Evolutionary conservation across 1,140 invertebrate genomes (phyloP).

Genomic region (Microplitis mediator): DNA sequence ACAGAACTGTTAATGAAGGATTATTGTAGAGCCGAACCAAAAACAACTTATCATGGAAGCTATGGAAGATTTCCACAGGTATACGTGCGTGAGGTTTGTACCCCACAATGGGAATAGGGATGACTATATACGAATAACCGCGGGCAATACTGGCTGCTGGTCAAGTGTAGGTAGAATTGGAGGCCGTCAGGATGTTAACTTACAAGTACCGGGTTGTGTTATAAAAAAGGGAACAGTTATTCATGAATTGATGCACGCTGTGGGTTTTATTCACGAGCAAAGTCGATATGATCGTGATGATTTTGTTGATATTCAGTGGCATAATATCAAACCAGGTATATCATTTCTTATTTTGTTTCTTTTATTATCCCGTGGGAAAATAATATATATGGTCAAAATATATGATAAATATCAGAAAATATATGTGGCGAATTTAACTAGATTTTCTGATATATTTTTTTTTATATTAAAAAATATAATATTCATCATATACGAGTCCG

Average conservation of each 20-base stretch:
- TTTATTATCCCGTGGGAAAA: too few relatives aligned
- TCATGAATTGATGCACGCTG: slow-evolving; percentile 85
- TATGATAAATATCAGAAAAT: too few relatives aligned
- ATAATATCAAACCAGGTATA: slow-evolving; percentile 74
- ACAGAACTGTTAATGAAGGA: slow-evolving; percentile 17
- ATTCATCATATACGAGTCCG: too few relatives aligned
- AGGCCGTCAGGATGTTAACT: slow-evolving; percentile 74
- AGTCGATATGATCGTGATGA: slow-evolving; percentile 80
- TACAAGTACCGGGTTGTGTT: slow-evolving; percentile 77
- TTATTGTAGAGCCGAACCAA: slow-evolving; percentile 41
- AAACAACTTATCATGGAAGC: slow-evolving; percentile 66
- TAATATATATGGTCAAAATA: too few relatives aligned
- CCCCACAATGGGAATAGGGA: slow-evolving; percentile 64
- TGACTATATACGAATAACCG: slow-evolving; percentile 74
- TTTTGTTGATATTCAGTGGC: slow-evolving; percentile 72
- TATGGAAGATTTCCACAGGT: slow-evolving; percentile 71
- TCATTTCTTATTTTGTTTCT: slow-evolving; percentile 15
- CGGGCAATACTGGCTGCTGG: slow-evolving; percentile 78
- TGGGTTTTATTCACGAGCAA: slow-evolving; percentile 89
- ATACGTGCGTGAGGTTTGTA: slow-evolving; percentile 78
- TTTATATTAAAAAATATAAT: too few relatives aligned
- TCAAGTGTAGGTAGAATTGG: slow-evolving; percentile 77
- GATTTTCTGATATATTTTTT: too few relatives aligned
- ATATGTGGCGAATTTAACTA: too few relatives aligned
- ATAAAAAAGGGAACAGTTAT: slow-evolving; percentile 75